phyloP scores from a whole-genome alignment of 2,797 vertebrate genomes.

The Buceros bicornis region DNA sequence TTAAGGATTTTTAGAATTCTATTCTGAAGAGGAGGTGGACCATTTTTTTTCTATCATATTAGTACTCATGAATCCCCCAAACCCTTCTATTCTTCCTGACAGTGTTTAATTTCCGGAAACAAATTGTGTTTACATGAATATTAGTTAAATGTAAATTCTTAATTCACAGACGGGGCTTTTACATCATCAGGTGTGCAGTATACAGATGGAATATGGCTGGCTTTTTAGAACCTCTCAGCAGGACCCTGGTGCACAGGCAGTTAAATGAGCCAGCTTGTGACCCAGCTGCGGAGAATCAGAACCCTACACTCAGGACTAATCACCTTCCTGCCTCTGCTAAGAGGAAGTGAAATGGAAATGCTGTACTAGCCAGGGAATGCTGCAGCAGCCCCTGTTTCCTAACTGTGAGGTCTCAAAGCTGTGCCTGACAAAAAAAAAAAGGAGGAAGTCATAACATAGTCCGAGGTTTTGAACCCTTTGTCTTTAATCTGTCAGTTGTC shows the following conservation, averaged over 20 bases:
- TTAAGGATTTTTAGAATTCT: not conserved
- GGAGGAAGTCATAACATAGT: not conserved
- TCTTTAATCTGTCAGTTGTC: not conserved
- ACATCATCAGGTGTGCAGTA: fast-evolving
- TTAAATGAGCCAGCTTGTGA: not conserved
- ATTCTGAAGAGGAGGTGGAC: not conserved
- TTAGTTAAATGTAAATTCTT: not conserved
- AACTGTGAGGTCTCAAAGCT: not conserved
- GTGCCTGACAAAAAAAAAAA: not conserved
- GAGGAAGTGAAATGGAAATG: conserved; percentile 19
- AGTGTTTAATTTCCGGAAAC: not conserved
- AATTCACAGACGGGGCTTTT: not conserved
- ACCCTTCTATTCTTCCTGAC: not conserved
- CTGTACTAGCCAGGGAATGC: not conserved
- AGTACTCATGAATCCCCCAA: not conserved
- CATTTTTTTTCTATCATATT: not conserved
- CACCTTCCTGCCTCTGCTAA: conserved; percentile 1
- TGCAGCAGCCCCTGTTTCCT: not conserved
- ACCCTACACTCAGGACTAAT: not conserved
- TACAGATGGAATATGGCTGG: not conserved
- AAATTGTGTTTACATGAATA: not conserved
- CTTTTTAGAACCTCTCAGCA: not conserved
- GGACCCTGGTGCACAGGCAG: not conserved
- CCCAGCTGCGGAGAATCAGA: not conserved
- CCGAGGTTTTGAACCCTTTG: not conserved